A percentile compares a stretch with the other conserved stretches of the same genome.
Evolutionary conservation across 2,797 vertebrate genomes (phyloP).

Genomic region (Hirundo rustica): DNA sequence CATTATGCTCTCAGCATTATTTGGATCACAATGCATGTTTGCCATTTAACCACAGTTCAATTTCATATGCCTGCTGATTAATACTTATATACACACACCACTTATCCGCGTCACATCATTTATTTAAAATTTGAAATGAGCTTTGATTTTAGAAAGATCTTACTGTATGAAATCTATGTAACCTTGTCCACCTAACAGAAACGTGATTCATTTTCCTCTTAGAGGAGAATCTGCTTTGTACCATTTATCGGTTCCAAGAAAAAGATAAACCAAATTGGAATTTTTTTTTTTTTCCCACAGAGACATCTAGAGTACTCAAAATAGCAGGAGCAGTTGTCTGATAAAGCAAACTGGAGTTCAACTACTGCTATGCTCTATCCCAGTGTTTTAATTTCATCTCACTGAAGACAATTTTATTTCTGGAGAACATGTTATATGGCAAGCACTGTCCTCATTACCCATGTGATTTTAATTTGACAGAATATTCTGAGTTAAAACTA

Average conservation of each 20-base stretch:
- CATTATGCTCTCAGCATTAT: constrained; percentile 5
- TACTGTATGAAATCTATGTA: not conserved
- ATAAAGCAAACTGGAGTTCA: not conserved
- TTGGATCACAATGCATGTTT: not conserved
- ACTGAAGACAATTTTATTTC: constrained; percentile 20
- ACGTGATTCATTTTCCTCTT: not conserved
- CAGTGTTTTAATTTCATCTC: constrained; percentile 20
- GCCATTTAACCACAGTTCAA: not conserved
- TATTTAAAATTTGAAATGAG: not conserved
- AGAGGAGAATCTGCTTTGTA: not conserved
- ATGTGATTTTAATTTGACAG: not conserved
- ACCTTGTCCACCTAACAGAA: not conserved
- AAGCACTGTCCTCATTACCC: not conserved
- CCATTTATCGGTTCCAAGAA: not conserved
- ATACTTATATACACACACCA: not conserved
- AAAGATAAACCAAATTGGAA: not conserved
- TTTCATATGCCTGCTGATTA: not conserved
- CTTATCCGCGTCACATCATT: not conserved
- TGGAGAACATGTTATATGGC: not conserved
- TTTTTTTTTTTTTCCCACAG: not conserved
- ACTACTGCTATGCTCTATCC: not conserved
- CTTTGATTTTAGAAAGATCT: not conserved
- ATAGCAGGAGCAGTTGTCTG: not conserved
- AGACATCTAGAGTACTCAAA: not conserved
- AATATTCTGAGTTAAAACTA: not conserved